Base-by-base conservation (phyloP, 2,888 invertebrate species). In the Tribolium freemani region DNA sequence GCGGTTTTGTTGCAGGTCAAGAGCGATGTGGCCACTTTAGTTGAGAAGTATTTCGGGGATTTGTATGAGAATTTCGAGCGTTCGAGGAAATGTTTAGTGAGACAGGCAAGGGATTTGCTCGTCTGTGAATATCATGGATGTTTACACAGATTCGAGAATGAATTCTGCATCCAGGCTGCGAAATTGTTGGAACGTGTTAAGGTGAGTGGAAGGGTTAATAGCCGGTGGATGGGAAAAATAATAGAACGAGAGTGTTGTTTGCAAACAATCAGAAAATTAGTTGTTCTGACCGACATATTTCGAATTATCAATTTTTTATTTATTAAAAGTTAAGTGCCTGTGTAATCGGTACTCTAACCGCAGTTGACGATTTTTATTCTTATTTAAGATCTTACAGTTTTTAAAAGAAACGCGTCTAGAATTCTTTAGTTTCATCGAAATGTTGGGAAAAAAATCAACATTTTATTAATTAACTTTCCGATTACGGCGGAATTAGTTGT, bases 41-140 rank as follows among this genome's bases (percentile, higher is more conserved):
- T 92, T 78, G 91, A 92, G 81, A 88, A 86, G 81, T 89, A 91
- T 85, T 89, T 92, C 80, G 90, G 90, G 60, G 87, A 88, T 77
- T 88, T 92, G 83, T 92, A 92, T 85, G 88, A 89, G 75, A 88
- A 90, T 82, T 91, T 90, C 83, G 87, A 88, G 75, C 87, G 88
- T 80, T 89, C 90, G 71, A 88, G 88, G 80, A 88, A 89, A 81
- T 88, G 90, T 81, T 87, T 93, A 83, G 88, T 91, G 78, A 88
- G 91, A 67, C 92, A 93, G 87, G 93, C 93, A 64, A 88, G 92
- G 80, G 91, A 92, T 85, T 87, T 92, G 73, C 88, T 93, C 78
- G 90, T 91, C 61, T 90, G 91, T 82, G 89, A 89, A 78, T 93
- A 90, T 85, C 89, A 89, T 76, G 92, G 92, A 54, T 90, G 91